Evolutionary conservation across 2,888 invertebrate species (phyloP).

Genomic region (Rhingia rostrata): DNA sequence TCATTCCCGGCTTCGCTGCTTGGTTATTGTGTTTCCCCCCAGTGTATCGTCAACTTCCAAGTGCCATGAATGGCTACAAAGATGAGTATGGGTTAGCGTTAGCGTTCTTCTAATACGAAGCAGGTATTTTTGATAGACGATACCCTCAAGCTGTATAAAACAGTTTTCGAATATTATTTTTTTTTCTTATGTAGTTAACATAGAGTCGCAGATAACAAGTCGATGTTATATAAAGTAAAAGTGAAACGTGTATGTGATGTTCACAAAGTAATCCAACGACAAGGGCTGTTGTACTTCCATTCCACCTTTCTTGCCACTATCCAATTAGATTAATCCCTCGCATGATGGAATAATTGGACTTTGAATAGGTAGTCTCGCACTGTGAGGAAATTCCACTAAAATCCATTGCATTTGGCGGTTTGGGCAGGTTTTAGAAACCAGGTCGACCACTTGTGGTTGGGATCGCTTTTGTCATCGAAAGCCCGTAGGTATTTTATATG

Average conservation of each 20-base stretch:
- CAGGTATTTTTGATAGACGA: constrained; percentile 10
- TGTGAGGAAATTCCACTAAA: constrained; percentile 22
- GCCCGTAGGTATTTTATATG: too few species aligned
- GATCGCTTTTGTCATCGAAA: constrained; percentile 44
- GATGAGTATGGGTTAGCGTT: constrained; percentile 33
- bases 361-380: background rate
- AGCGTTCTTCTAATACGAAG: constrained; percentile 32
- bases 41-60: constrained; percentile 3
- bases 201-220: background rate
- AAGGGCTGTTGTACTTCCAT: background rate
- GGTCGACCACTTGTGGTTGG: constrained; percentile 74
- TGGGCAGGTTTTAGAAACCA: constrained; percentile 58
- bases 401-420: constrained; percentile 48
- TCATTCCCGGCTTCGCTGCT: constrained; percentile 65
- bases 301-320: constrained; percentile 28
- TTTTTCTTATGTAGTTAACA: background rate
- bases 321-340: constrained; percentile 53
- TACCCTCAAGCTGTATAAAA: constrained; percentile 5
- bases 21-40: constrained; percentile 13
- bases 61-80: constrained; percentile 30
- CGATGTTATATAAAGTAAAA: constrained; percentile 34
- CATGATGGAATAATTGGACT: constrained; percentile 12
- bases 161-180: constrained; percentile 18
- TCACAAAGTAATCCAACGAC: constrained; percentile 45
- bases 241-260: constrained; percentile 53